Evolutionary conservation across 2,113 vertebrate species (phyloP).

Genomic region (Neolamprologus hecqui): DNA sequence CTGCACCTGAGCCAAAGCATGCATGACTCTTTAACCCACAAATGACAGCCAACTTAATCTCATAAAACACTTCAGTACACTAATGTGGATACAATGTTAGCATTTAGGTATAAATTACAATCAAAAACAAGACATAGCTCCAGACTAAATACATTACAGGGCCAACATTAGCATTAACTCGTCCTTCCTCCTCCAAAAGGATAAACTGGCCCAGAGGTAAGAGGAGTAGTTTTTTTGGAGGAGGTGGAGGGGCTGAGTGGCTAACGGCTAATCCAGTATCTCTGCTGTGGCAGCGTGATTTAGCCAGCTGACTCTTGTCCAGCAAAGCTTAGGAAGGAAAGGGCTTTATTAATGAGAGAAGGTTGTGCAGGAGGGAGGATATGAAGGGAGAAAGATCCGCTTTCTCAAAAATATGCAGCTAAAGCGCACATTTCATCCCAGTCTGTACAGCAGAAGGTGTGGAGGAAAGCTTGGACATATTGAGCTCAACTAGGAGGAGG

Average conservation of each 20-base stretch:
- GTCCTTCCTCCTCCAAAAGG: not conserved
- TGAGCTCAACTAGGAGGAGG: constrained; percentile 44
- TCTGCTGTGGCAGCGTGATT: constrained; percentile 11
- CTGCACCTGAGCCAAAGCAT: not conserved
- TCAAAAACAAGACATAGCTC: not conserved
- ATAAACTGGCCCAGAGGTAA: not conserved
- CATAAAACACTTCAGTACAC: not conserved
- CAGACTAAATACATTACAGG: not conserved
- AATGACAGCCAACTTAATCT: not conserved
- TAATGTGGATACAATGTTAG: not conserved
- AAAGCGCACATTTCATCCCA: not conserved
- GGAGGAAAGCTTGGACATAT: constrained; percentile 44
- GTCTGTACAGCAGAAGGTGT: constrained; percentile 32
- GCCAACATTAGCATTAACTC: not conserved
- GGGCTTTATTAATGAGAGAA: constrained; percentile 11
- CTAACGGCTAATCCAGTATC: constrained; percentile 45
- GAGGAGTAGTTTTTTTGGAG: not conserved
- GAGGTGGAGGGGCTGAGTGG: not conserved
- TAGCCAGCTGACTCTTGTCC: constrained; percentile 37
- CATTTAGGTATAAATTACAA: not conserved
- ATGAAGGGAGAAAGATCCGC: not conserved
- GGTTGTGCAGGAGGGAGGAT: not conserved
- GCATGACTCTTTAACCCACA: not conserved
- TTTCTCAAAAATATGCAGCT: not conserved
- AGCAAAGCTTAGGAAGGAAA: constrained; percentile 22